Percentiles rank a stretch among this genome's conserved stretches.
Conservation (phyloP, 2,797 vertebrate genomes). For the Rhinogobio ventralis region DNA sequence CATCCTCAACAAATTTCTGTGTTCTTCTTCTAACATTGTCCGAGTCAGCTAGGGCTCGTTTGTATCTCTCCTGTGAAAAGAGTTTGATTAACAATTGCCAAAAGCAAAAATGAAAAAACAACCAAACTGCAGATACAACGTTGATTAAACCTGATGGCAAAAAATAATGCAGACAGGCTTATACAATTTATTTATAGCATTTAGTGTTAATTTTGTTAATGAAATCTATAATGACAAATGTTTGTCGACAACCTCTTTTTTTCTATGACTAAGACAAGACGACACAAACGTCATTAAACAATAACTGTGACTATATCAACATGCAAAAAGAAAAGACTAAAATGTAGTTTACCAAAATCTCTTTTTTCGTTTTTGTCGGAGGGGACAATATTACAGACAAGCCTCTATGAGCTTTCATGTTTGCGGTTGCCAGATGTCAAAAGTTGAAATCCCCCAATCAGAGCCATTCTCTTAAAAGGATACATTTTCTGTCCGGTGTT, state of each 20-base stretch:
- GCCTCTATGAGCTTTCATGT: background rate
- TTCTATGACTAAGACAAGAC: background rate
- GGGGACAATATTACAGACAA: background rate
- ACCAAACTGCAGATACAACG: background rate
- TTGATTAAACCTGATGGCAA: background rate
- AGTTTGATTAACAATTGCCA: background rate
- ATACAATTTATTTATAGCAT: background rate
- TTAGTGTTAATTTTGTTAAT: background rate
- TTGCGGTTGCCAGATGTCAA: too few relatives aligned
- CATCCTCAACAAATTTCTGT: constrained; percentile 88
- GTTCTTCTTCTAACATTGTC: constrained; percentile 83
- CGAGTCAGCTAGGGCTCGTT: constrained; percentile 79
- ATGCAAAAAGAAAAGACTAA: background rate
- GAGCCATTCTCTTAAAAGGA: background rate
- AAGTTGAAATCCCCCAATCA: background rate
- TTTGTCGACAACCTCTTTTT: background rate
- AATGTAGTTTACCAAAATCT: background rate
- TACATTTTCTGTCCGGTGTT: too few relatives aligned
- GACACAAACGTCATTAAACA: background rate
- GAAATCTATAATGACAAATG: background rate
- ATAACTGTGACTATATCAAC: background rate
- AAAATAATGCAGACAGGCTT: background rate
- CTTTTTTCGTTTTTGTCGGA: too few relatives aligned
- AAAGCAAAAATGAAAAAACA: background rate
- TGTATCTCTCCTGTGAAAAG: constrained; percentile 78